Evolutionary conservation across 2,888 invertebrate species (phyloP), one percentile per base, ranked within the genome.

Genomic region (Drosophila merina): DNA sequence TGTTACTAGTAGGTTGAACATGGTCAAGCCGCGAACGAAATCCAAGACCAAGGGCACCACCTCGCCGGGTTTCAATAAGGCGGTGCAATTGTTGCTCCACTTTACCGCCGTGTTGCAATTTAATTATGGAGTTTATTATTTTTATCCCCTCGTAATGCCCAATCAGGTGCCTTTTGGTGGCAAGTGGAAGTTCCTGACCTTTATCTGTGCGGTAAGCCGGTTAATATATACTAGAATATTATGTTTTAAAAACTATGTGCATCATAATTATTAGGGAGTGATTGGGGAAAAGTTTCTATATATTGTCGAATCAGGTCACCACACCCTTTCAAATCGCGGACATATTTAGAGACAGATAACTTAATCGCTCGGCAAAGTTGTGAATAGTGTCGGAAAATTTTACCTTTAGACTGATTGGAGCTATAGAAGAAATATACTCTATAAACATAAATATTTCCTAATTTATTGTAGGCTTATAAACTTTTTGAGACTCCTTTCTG

Each of bases 131-230:
- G 94, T 95, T 79, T 95, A 94, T 89, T 95, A 94, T 89, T 95
- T 95, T 89, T 94, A 93, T 89, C 92, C 92, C 87, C 95, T 95
- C 28, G 74, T 87, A 12, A 90, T 95, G 75, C 95, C 95, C 0
- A 47, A 51, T 8, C 59, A 74, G 2, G 74, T 77, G 66, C 82
- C 79, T 5, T 96, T 94, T 89, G 96, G 95, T 64, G 96, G 96
- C 80, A 97, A 96, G 92, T 94, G 96, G 76, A 97, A 96, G 91
- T 97, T 95, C 91, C 92, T 97, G 72, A 97, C 97, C 25, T 96
- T 95, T 87, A 93, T 96, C 92, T 93, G 97, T 93, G 95, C 95
- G 92, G 97, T 97, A 93, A 93, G 88, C 36, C 7, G 4, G 44
- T 20, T 20, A 28, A 28, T 28, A 28, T 28, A 28, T 4, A 28